phyloP scores from a whole-genome alignment of 2,113 vertebrate species.

The Sphyrna mokarran region DNA sequence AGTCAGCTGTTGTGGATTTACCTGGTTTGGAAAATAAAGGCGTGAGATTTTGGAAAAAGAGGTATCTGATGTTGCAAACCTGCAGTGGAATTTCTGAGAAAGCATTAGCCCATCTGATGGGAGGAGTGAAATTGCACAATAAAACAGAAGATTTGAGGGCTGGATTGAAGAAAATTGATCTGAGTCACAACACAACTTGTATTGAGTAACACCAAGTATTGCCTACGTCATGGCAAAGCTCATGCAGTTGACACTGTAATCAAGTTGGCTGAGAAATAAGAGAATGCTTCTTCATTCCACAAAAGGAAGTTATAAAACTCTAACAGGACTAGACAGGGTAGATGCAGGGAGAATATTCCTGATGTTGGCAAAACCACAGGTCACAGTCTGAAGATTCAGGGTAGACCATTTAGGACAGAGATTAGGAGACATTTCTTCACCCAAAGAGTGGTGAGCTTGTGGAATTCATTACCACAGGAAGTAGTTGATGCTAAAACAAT shows the following conservation, averaged over 20 bases:
- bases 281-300: not conserved
- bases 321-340: too few relatives aligned
- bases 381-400: too few relatives aligned
- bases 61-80: not conserved
- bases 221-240: not conserved
- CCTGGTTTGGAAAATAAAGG: not conserved
- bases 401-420: too few relatives aligned
- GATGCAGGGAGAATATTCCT: too few relatives aligned
- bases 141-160: not conserved
- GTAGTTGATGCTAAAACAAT: too few relatives aligned
- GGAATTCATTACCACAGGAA: too few relatives aligned
- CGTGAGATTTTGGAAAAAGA: not conserved
- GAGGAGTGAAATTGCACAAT: not conserved
- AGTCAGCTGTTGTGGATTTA: too few relatives aligned
- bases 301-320: not conserved
- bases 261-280: not conserved
- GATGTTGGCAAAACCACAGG: too few relatives aligned
- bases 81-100: not conserved
- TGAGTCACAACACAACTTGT: not conserved
- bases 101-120: not conserved
- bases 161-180: not conserved
- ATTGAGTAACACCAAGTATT: not conserved
- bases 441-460: too few relatives aligned
- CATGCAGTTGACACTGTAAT: not conserved
- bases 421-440: too few relatives aligned